Evolutionary conservation across 1,140 invertebrate species (phyloP).

Genomic region (Drosophila tani): DNA sequence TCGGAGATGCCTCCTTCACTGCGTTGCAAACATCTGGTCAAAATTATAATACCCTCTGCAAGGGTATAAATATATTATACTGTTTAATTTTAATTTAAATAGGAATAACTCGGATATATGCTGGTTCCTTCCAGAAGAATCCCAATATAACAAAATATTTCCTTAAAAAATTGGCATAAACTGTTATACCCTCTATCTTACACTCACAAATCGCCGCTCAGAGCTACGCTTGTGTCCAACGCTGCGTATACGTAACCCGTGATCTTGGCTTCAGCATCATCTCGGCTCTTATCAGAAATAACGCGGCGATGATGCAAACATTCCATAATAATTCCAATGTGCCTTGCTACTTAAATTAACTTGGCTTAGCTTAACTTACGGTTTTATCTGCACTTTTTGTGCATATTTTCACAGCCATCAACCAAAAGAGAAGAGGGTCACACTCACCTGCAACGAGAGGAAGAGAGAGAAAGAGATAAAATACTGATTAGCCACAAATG

Average conservation of each 20-base stretch:
- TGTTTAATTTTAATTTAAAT: no score
- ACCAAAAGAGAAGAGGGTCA: slow-evolving; percentile 8
- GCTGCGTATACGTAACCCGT: slow-evolving; percentile 22
- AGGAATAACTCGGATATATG: no score
- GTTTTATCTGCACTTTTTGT: slow-evolving; percentile 30
- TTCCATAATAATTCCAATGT: slow-evolving; percentile 3
- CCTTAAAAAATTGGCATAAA: not conserved
- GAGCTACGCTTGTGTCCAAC: slow-evolving; percentile 9
- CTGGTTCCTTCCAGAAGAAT: no score
- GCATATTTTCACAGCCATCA: slow-evolving; percentile 23
- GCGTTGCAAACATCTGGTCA: no score
- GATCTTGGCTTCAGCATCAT: slow-evolving; percentile 28
- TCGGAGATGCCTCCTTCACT: no score
- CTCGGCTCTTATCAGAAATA: slow-evolving; percentile 36
- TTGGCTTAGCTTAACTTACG: slow-evolving; percentile 43
- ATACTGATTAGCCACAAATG: slow-evolving; percentile 67
- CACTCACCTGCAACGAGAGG: slow-evolving; percentile 69
- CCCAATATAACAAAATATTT: not conserved
- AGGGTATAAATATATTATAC: no score
- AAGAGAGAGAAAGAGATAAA: slow-evolving; percentile 43
- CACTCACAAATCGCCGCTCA: not conserved
- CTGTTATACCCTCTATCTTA: not conserved
- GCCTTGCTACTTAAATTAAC: slow-evolving; percentile 8
- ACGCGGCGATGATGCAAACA: slow-evolving; percentile 23
- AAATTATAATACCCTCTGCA: no score